These are phyloP conservation scores for Subacronicta megacephala DNA, from an alignment of 2,888 invertebrate species.

Conservation along the genomic window DNA sequence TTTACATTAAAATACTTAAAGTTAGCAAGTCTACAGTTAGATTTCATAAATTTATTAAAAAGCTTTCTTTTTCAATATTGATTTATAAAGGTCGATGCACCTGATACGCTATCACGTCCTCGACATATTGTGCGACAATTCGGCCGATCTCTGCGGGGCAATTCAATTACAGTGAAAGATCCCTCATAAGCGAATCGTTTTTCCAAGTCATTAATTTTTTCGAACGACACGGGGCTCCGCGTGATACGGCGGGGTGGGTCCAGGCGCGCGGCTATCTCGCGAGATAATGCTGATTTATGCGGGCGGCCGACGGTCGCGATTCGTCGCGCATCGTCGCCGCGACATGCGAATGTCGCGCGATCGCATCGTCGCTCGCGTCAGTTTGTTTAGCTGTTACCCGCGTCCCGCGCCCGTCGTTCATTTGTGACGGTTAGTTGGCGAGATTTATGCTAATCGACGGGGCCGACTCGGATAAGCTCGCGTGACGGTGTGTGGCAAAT, in stretches of 20 bases:
- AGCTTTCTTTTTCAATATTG: slow-evolving; percentile 1
- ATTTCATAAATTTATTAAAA: no score
- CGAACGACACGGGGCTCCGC: slow-evolving; percentile 87
- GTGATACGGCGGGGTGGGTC: slow-evolving; percentile 86
- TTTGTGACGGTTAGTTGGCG: slow-evolving; percentile 88
- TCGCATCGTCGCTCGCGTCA: slow-evolving; percentile 72
- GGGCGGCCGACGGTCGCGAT: slow-evolving; percentile 85
- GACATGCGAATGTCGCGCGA: slow-evolving; percentile 75
- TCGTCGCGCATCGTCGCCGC: slow-evolving; percentile 84
- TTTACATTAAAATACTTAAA: no score
- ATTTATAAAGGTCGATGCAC: slow-evolving; percentile 50
- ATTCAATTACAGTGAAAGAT: slow-evolving; percentile 90
- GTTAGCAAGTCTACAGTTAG: no score
- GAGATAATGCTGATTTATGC: slow-evolving; percentile 90
- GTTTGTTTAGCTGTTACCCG: slow-evolving; percentile 74
- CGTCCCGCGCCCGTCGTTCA: slow-evolving; percentile 73
- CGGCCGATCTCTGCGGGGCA: slow-evolving; percentile 84
- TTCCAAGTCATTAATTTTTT: slow-evolving; percentile 90
- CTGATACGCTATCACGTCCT: slow-evolving; percentile 70
- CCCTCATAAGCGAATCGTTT: slow-evolving; percentile 90
- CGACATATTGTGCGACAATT: slow-evolving; percentile 77
- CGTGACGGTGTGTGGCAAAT: slow-evolving; percentile 87
- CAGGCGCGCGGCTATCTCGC: slow-evolving; percentile 87
- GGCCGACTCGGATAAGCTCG: slow-evolving; percentile 85
- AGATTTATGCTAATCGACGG: slow-evolving; percentile 89